These are phyloP conservation scores for Antechinus stuartii DNA, from an alignment of 2,113 vertebrate genomes.

Conservation along the genomic window DNA sequence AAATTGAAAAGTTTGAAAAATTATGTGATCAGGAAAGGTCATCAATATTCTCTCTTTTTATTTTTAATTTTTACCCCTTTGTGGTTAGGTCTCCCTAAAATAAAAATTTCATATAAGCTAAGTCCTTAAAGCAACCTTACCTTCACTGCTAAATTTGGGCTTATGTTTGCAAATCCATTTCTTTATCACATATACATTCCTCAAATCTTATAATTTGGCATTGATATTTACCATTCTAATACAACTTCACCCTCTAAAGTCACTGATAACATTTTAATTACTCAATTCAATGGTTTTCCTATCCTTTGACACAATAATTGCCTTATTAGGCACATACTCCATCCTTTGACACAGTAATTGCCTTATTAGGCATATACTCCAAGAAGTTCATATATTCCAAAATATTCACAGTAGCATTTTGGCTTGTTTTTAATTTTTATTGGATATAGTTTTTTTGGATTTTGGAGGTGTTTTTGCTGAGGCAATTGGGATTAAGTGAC, in stretches of 20 bases:
- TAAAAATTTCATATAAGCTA: not conserved
- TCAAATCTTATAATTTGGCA: not conserved
- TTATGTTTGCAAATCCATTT: not conserved
- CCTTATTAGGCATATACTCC: too few species aligned
- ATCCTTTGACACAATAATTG: too few species aligned
- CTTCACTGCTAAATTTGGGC: not conserved
- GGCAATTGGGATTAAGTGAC: too few species aligned
- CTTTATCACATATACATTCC: not conserved
- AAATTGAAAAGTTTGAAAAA: not conserved
- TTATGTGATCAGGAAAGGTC: not conserved
- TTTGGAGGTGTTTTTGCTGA: too few species aligned
- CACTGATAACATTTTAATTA: too few species aligned
- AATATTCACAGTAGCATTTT: not conserved
- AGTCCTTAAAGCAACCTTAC: not conserved
- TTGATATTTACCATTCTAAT: not conserved
- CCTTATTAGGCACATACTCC: too few species aligned
- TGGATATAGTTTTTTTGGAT: too few species aligned
- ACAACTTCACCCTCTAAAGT: too few species aligned
- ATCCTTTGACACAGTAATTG: too few species aligned
- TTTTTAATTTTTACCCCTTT: not conserved
- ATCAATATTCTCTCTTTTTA: not conserved
- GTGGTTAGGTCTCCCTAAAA: not conserved
- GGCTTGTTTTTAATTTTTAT: not conserved
- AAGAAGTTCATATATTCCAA: too few species aligned
- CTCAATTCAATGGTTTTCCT: too few species aligned